phyloP scores from a whole-genome alignment of 2,888 invertebrate species.

The Periphyllus acericola region DNA sequence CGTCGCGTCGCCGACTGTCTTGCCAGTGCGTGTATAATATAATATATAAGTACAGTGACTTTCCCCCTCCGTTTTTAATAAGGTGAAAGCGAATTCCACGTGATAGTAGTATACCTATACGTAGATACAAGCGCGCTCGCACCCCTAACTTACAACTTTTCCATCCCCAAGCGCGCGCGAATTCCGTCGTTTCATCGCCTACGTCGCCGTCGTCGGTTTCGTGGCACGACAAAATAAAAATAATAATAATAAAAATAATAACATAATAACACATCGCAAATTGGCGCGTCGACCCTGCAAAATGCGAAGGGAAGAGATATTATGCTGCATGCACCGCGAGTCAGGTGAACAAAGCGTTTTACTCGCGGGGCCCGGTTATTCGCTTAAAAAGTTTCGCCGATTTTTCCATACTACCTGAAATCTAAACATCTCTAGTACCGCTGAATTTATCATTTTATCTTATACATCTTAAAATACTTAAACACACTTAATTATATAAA shows the following conservation, averaged over 20 bases:
- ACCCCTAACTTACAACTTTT: conserved; percentile 16
- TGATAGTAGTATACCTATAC: background rate
- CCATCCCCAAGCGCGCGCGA: background rate
- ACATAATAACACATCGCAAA: background rate
- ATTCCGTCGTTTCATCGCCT: background rate
- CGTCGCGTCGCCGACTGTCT: background rate
- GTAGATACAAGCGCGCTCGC: background rate
- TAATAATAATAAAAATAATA: background rate
- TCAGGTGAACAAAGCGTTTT: background rate
- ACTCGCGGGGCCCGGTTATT: background rate
- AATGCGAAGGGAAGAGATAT: background rate
- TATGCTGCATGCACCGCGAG: background rate
- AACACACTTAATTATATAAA: no score
- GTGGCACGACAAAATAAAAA: background rate
- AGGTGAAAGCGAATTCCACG: conserved; percentile 51
- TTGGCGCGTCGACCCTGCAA: background rate
- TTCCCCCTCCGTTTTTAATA: conserved; percentile 48
- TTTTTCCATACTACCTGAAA: no score
- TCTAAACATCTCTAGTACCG: no score
- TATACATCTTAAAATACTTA: no score
- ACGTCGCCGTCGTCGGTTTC: background rate
- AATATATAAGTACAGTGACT: conserved; percentile 21
- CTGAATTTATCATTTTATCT: no score
- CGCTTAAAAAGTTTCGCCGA: no score
- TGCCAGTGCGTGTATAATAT: background rate